Conservation (phyloP, 1,140 invertebrate species). For the Macrosteles quadrilineatus region DNA sequence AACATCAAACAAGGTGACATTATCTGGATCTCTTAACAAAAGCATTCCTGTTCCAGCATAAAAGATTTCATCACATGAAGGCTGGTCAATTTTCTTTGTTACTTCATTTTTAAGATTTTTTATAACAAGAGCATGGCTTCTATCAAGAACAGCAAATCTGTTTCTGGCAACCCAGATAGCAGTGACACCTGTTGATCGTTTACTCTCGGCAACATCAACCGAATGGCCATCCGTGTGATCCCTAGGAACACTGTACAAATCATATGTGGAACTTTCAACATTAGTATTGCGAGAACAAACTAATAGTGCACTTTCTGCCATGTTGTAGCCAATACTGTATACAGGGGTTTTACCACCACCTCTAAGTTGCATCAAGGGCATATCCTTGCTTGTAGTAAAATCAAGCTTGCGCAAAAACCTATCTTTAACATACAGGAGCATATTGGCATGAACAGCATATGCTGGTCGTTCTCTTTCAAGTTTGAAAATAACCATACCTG, state of each 20-base stretch:
- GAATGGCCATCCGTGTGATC: constrained; percentile 59
- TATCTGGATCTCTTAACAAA: constrained; percentile 85
- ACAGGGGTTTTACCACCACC: constrained; percentile 51
- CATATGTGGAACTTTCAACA: constrained; percentile 91
- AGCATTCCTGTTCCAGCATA: constrained; percentile 98
- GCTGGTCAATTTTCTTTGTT: constrained; percentile 92
- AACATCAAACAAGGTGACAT: constrained; percentile 92
- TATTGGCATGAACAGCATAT: constrained; percentile 90
- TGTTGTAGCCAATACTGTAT: constrained; percentile 94
- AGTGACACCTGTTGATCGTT: constrained; percentile 86
- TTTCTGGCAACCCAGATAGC: constrained; percentile 99
- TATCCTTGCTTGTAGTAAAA: constrained; percentile 91
- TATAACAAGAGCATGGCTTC: constrained; percentile 87
- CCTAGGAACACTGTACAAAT: constrained; percentile 88
- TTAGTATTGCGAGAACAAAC: constrained; percentile 73
- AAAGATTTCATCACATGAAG: constrained; percentile 95
- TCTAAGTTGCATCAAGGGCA: constrained; percentile 90
- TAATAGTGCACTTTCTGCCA: constrained; percentile 89
- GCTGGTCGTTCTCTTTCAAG: constrained; percentile 96
- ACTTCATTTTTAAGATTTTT: constrained; percentile 99
- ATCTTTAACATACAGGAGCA: constrained; percentile 97
- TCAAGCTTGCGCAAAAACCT: constrained; percentile 88
- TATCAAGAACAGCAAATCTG: constrained; percentile 95
- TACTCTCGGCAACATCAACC: constrained; percentile 53
- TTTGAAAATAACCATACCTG: constrained; percentile 83